phyloP scores from a whole-genome alignment of 2,113 vertebrate species.

The Ellobius talpinus region DNA sequence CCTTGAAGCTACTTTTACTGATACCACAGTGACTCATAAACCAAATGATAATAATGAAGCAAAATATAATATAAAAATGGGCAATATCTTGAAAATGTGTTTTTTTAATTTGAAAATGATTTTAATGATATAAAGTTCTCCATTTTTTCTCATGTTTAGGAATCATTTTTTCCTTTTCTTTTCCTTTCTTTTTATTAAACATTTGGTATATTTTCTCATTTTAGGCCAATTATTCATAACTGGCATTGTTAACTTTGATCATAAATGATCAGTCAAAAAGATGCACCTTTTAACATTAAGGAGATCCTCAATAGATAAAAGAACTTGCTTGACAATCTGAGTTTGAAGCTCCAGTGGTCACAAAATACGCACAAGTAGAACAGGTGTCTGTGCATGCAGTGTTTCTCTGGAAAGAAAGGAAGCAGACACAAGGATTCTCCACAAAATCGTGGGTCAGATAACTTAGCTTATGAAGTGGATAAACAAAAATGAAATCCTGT shows the following conservation, averaged over 20 bases:
- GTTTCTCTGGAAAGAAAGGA: too few species aligned
- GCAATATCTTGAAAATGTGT: neutral
- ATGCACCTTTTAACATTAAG: neutral
- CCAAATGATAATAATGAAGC: neutral
- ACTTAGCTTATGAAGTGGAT: neutral
- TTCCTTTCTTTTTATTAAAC: neutral
- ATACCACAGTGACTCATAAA: neutral
- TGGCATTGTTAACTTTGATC: neutral
- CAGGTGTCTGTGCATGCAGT: neutral
- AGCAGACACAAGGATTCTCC: neutral
- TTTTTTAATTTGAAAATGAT: neutral
- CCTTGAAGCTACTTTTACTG: neutral
- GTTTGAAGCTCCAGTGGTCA: neutral
- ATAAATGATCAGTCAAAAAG: neutral
- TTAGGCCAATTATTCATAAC: neutral
- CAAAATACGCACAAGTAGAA: neutral
- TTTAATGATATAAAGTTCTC: neutral
- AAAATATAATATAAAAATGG: neutral
- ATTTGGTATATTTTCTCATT: neutral
- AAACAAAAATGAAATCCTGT: neutral
- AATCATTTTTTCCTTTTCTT: neutral
- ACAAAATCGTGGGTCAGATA: neutral
- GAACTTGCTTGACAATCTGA: neutral
- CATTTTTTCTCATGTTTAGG: neutral
- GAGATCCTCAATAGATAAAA: neutral